Evolutionary conservation across 2,888 invertebrate species (phyloP), one percentile per base, ranked within the genome.

Genomic region (Hofmannophila pseudospretella): DNA sequence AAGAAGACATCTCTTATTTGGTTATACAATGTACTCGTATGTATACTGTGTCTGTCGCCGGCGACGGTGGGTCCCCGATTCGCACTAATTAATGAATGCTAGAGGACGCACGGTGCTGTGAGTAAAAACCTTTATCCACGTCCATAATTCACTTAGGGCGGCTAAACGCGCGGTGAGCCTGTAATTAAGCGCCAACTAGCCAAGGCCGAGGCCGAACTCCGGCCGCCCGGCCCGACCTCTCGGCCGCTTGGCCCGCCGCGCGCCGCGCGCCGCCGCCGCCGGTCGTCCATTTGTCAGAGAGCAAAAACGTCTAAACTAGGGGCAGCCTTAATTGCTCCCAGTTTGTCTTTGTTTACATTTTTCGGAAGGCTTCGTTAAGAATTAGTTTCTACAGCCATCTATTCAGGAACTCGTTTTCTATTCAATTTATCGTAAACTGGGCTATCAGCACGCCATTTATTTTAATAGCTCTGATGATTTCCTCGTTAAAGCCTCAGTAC

Each of bases 141-240:
- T 30, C 9, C 30, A 30, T 30, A 30, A 14, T 9, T 30, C 30
- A 30, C 30, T 14, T 13, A 20, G 30, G 16, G 7, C 5, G 19
- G 30, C 19, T 30, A 48, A 49, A 34, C 42, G 31, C 35, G 38
- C 38, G 36, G 49, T 48, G 41, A 43, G 39, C 39, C 41, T 34
- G 42, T 49, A 51, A 51, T 54, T 42, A 54, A 47, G 53, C 42
- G 51, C 47, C 49, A 46, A 39, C 39, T 54, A 51, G 43, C 49
- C 37, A 38, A 34, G 35, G 26, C 7, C 14, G 13, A 12, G n/a
- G 10, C 14, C 5, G 19, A 5, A 5, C 27, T 10, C 10, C 27
- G 23, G 13, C 9, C 12, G 23, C 10, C 13, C 9, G 2, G 20
- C 7, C 27, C 3, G 32, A 8, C 9, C 2, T 4, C 7, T 23